Percentiles rank a stretch among this genome's conserved stretches.
Evolutionary conservation across 35 echinoderm and acorn worm species (phyloP).

Genomic region (Apostichopus parvimensis): DNA sequence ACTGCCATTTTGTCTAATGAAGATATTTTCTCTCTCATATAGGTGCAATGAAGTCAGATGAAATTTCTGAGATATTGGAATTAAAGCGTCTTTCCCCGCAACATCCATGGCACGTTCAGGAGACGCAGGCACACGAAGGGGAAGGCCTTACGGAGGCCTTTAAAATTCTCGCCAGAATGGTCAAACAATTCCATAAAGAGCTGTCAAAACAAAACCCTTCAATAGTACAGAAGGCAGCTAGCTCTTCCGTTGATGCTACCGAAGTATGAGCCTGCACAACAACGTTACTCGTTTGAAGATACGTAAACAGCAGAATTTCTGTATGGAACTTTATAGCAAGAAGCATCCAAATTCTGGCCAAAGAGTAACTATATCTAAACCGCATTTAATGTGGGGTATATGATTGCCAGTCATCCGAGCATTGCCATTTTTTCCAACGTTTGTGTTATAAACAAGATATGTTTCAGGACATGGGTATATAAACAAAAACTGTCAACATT

Average conservation of each 20-base stretch:
- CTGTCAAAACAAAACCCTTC: conserved; percentile 42
- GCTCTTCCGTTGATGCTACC: conserved; percentile 34
- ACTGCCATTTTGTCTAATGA: not conserved
- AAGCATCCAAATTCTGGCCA: too few relatives aligned
- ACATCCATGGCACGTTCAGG: conserved; percentile 82
- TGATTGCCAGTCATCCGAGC: too few relatives aligned
- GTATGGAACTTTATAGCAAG: too few relatives aligned
- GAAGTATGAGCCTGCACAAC: conserved; percentile 5
- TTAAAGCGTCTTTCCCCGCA: conserved; percentile 64
- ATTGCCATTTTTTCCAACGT: too few relatives aligned
- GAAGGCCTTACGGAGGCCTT: conserved; percentile 87
- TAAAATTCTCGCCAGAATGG: conserved; percentile 86
- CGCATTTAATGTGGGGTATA: too few relatives aligned
- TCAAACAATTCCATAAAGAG: conserved; percentile 90
- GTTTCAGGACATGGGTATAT: too few relatives aligned
- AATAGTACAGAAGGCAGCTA: not conserved
- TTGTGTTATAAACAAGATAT: too few relatives aligned
- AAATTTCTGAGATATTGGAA: conserved; percentile 75
- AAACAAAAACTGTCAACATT: too few relatives aligned
- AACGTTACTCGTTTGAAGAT: too few relatives aligned
- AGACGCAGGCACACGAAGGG: conserved; percentile 82
- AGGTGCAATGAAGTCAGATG: conserved; percentile 67
- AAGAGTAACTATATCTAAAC: too few relatives aligned
- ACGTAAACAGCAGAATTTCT: too few relatives aligned
- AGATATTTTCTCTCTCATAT: not conserved